Base-by-base conservation (phyloP, 2,888 invertebrate genomes). In the Ormyrus rosae region DNA sequence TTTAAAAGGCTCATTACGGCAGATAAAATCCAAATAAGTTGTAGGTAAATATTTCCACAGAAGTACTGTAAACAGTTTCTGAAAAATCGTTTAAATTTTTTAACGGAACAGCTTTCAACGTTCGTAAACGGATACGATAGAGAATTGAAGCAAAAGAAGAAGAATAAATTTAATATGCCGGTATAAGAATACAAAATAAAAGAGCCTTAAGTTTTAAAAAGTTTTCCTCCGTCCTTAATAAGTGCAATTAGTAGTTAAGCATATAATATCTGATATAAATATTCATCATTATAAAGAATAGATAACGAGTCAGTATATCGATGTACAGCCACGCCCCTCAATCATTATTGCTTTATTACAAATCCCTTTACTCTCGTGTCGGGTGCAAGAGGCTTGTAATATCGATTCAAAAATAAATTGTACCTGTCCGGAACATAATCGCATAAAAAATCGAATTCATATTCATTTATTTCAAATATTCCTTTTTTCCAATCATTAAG, bases 311-410 rank as follows among this genome's bases (percentile, higher is more conserved):
- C 46, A 65, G 65, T 58, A 65, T 58, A 58, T 74, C 48, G 65
- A 48, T 55, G 48, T 34, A 34, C 55, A 11, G 50, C 76, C 76
- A 76, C 69, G 61, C 76, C 69, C 56, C 48, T 58, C 55, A 34
- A 63, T 69, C 76, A 61, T 76, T 76, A 76, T 55, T 68, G 58
- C 67, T 75, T 68, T 56, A 73, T 74, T 74, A 55, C 13, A 50
- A 74, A 65, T 74, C 56, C 73, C 65, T 55, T 74, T 74, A 74
- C 73, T 74, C 58, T 74, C 55, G n/a, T 56, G 19, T 46, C 48
- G 53, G 48, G 48, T 7, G 53, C 34, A 13, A 10, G 45, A 13
- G 56, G 11, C 50, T 55, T 11, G n/a, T 45, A 5, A 46, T 34
- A 65, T 48, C 73, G 65, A 74, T 48, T 50, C 73, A 50, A 74